Percentiles rank a stretch among this genome's conserved stretches.
Conservation (phyloP, 2,797 vertebrate species). For the Microctenopoma stevenorrisi region DNA sequence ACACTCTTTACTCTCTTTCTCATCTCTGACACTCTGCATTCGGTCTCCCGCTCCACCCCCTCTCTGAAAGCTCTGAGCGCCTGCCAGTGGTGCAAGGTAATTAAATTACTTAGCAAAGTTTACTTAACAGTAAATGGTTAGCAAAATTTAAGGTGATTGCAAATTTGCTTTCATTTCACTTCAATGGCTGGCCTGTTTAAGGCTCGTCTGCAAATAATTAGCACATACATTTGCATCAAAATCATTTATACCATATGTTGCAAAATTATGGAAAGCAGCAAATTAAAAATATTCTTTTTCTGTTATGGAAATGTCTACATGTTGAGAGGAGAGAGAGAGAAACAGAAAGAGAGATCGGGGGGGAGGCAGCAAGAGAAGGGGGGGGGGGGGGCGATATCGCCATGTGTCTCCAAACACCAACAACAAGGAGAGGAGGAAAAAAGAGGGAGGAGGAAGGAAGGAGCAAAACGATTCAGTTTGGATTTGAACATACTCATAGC, state of each 20-base stretch:
- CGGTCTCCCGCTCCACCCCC: conserved; percentile 37
- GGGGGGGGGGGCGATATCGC: conserved; percentile 60
- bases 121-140: conserved; percentile 89
- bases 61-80: conserved; percentile 55
- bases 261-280: conserved; percentile 86
- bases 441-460: conserved; percentile 52
- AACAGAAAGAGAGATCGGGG: conserved; percentile 22
- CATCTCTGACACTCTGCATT: conserved; percentile 57
- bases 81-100: conserved; percentile 83
- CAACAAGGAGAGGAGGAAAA: conserved; percentile 69
- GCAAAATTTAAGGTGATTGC: conserved; percentile 91
- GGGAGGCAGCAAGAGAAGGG: conserved; percentile 27
- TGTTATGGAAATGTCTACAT: conserved; percentile 86
- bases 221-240: conserved; percentile 93
- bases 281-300: conserved; percentile 85
- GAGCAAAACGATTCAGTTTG: conserved; percentile 76
- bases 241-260: conserved; percentile 92
- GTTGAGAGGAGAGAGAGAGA: conserved; percentile 62
- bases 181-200: conserved; percentile 87
- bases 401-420: conserved; percentile 79
- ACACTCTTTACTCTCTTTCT: conserved; percentile 41
- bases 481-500: conserved; percentile 78
- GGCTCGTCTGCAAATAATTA: conserved; percentile 93
- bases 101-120: conserved; percentile 92
- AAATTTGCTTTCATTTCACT: conserved; percentile 93